Conservation (phyloP, 1,140 invertebrate species). For the Drusus annulatus region DNA sequence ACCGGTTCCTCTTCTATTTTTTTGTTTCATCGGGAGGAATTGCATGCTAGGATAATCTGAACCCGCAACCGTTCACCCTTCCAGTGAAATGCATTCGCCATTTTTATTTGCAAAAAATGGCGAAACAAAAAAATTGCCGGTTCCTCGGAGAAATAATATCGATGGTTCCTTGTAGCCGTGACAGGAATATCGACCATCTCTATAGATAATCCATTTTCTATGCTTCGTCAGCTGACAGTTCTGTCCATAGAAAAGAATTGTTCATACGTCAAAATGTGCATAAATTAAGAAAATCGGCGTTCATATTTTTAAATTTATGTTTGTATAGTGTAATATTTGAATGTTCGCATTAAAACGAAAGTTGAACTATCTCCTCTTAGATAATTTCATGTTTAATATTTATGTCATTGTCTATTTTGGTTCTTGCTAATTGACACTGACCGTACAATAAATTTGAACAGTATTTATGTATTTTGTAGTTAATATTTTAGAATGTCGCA, state of each 20-base stretch:
- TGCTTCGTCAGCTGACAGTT: conserved; percentile 38
- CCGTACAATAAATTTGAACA: background rate
- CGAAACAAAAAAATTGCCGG: too few relatives aligned
- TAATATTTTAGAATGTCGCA: conserved; percentile 35
- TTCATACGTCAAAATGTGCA: conserved; percentile 26
- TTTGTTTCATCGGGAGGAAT: too few relatives aligned
- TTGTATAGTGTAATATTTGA: background rate
- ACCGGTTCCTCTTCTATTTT: too few relatives aligned
- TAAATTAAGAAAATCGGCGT: conserved; percentile 15
- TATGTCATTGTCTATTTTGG: background rate
- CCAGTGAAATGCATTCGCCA: too few relatives aligned
- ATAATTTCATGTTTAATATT: background rate
- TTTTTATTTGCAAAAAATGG: too few relatives aligned
- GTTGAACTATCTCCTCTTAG: background rate
- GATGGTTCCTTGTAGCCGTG: too few relatives aligned
- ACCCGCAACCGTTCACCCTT: too few relatives aligned
- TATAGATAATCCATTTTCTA: conserved; percentile 1
- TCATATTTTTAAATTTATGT: conserved; percentile 23
- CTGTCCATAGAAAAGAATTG: conserved; percentile 1
- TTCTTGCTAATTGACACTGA: background rate
- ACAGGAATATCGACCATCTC: too few relatives aligned
- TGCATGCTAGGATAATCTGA: too few relatives aligned
- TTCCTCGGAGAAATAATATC: too few relatives aligned
- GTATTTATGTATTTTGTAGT: conserved; percentile 11
- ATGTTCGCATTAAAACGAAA: background rate